Conservation (phyloP, 2,797 vertebrate genomes). For the Phrynocephalus guinanensis region DNA sequence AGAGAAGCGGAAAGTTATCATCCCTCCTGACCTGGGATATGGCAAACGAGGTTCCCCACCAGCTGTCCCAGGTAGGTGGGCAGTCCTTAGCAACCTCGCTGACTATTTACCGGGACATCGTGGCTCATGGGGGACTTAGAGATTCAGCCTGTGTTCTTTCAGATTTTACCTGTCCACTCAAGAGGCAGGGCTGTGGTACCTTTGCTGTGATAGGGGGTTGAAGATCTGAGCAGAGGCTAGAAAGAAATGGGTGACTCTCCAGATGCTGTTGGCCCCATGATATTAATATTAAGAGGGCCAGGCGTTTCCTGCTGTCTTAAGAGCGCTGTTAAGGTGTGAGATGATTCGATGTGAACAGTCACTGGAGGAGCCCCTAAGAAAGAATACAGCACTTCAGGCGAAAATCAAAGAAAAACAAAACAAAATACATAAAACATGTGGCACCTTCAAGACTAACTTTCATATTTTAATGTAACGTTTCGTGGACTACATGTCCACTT, state of each 20-base stretch:
- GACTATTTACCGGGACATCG: not conserved
- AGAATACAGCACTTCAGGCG: no score
- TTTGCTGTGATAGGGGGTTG: not conserved
- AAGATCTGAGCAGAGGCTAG: not conserved
- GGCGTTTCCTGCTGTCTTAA: not conserved
- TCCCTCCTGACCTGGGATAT: slow-evolving; percentile 93
- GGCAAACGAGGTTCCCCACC: slow-evolving; percentile 95
- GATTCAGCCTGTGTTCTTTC: not conserved
- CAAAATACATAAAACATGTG: no score
- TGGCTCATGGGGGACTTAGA: not conserved
- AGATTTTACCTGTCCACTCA: not conserved
- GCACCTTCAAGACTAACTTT: no score
- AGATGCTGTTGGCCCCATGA: not conserved
- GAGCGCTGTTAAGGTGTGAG: not conserved
- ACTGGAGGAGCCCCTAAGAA: not conserved
- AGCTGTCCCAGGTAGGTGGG: slow-evolving; percentile 88
- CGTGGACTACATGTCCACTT: no score
- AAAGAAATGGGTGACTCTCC: not conserved
- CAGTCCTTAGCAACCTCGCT: not conserved
- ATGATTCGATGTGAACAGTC: not conserved
- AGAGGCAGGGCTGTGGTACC: not conserved
- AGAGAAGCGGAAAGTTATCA: slow-evolving; percentile 93
- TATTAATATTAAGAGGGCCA: not conserved
- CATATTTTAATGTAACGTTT: no score
- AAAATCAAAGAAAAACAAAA: no score